A percentile compares a stretch with the other conserved stretches of the same genome.
Evolutionary conservation across 2,797 vertebrate genomes (phyloP).

Genomic region (Hephaestus fuliginosus): DNA sequence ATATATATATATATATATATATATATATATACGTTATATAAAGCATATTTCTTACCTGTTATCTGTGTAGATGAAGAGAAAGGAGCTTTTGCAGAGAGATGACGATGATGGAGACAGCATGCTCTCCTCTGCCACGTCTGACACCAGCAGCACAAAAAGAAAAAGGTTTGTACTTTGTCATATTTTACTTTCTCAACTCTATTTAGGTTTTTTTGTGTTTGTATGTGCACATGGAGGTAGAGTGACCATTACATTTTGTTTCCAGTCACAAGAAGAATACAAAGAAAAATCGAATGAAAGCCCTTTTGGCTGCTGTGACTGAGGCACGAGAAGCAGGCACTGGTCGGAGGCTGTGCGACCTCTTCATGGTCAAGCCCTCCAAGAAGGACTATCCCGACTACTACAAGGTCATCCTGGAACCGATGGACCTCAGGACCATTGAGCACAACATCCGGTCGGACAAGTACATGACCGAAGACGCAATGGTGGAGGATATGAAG

Average conservation of each 20-base stretch:
- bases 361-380: constrained; percentile 98
- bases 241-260: constrained; percentile 17
- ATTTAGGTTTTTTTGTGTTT: neutral
- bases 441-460: constrained; percentile 97
- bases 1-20: neutral
- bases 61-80: constrained; percentile 92
- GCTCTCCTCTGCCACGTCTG: constrained; percentile 96
- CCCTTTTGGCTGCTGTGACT: constrained; percentile 90
- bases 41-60: neutral
- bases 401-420: constrained; percentile 98
- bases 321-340: constrained; percentile 92
- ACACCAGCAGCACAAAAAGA: constrained; percentile 94
- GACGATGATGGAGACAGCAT: constrained; percentile 98
- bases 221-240: neutral
- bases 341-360: constrained; percentile 93
- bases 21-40: too few species aligned
- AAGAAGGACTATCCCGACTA: constrained; percentile 99
- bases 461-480: constrained; percentile 93
- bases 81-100: constrained; percentile 93
- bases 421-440: constrained; percentile 97
- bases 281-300: constrained; percentile 96
- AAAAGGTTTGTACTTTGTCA: constrained; percentile 89
- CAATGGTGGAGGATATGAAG: constrained; percentile 96
- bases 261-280: constrained; percentile 95
- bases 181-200: neutral